A percentile compares a stretch with the other conserved stretches of the same genome.
Conservation (phyloP, 2,113 vertebrate genomes). For the Ptychochromis oligacanthus region DNA sequence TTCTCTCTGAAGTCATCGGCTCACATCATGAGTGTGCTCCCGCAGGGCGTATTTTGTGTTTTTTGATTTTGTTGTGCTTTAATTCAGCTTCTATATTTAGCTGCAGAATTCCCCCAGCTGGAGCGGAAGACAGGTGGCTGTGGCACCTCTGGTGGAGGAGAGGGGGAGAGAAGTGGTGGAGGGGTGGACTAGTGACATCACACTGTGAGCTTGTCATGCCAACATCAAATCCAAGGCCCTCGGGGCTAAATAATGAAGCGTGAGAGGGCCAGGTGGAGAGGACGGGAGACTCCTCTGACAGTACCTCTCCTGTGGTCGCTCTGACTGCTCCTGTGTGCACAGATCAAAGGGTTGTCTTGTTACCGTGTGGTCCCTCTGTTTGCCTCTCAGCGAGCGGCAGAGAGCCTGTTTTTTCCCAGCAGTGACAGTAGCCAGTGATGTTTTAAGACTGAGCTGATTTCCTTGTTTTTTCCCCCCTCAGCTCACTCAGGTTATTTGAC, state of each 20-base stretch:
- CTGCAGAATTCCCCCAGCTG: constrained; percentile 76
- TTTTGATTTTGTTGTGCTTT: constrained; percentile 68
- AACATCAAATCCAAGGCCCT: constrained; percentile 54
- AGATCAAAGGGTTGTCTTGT: constrained; percentile 76
- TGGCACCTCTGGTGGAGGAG: constrained; percentile 52
- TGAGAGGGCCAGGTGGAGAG: constrained; percentile 75
- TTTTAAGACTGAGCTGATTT: constrained; percentile 73
- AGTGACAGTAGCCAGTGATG: constrained; percentile 72
- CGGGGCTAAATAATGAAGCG: constrained; percentile 49
- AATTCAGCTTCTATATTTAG: constrained; percentile 76
- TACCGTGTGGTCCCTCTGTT: constrained; percentile 77
- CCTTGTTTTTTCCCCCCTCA: constrained; percentile 37
- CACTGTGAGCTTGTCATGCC: constrained; percentile 68
- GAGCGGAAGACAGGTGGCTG: constrained; percentile 75
- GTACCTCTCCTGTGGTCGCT: constrained; percentile 66
- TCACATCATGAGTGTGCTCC: constrained; percentile 44
- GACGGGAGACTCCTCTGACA: constrained; percentile 41
- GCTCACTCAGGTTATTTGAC: constrained; percentile 69
- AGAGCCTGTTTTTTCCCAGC: constrained; percentile 42
- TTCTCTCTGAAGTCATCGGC: constrained; percentile 68
- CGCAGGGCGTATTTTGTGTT: constrained; percentile 47
- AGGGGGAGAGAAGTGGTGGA: not conserved
- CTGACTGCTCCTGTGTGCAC: constrained; percentile 63
- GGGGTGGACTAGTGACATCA: constrained; percentile 73
- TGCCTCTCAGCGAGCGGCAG: constrained; percentile 69